Conservation (phyloP, 2,113 vertebrate species). For the Chroicocephalus ridibundus region DNA sequence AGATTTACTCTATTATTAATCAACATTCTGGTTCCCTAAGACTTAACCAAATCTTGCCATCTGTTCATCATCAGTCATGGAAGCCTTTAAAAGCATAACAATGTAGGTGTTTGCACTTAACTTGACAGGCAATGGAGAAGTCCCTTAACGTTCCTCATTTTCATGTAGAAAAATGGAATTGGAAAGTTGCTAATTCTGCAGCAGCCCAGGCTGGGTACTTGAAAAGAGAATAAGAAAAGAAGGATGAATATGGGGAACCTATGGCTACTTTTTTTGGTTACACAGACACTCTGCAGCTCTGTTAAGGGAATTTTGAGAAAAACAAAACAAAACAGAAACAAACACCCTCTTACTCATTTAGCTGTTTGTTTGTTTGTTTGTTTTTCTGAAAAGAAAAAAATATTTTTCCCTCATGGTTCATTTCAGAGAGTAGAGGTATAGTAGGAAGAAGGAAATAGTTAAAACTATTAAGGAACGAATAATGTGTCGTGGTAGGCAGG, state of each 20-base stretch:
- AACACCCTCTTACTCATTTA: background rate
- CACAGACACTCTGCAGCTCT: background rate
- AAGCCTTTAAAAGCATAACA: background rate
- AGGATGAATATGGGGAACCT: background rate
- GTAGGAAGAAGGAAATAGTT: background rate
- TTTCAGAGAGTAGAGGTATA: background rate
- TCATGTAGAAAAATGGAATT: background rate
- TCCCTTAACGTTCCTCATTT: background rate
- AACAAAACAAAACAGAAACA: background rate
- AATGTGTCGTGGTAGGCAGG: background rate
- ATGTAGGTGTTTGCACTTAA: background rate
- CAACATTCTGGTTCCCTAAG: constrained; percentile 29
- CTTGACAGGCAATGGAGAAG: background rate
- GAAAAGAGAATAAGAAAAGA: background rate
- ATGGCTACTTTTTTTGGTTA: background rate
- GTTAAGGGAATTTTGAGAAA: background rate
- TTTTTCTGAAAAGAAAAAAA: background rate
- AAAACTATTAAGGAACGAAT: background rate
- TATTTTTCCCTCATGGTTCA: background rate
- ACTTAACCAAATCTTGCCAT: constrained; percentile 18
- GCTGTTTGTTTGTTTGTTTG: background rate
- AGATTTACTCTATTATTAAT: background rate
- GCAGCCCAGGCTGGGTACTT: background rate
- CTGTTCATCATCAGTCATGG: background rate
- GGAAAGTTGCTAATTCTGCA: background rate